phyloP scores from a whole-genome alignment of 2,797 vertebrate genomes.

The Chiroxiphia lanceolata region DNA sequence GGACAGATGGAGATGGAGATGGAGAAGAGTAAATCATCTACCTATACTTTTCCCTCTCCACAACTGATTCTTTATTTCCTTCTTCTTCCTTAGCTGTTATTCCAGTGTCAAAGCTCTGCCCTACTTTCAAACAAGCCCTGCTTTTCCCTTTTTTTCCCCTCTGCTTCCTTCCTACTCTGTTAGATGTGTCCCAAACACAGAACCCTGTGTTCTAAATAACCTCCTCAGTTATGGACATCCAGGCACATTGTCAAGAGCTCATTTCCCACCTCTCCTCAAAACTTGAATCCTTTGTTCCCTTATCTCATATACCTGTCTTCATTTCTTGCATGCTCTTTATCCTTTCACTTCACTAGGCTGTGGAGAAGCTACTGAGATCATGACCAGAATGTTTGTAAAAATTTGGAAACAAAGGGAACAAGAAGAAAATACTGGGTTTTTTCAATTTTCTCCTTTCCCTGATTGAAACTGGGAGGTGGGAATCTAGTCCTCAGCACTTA shows the following conservation, averaged over 20 bases:
- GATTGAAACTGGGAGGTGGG: background rate
- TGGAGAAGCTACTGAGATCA: background rate
- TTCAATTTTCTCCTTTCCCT: background rate
- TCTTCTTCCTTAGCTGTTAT: background rate
- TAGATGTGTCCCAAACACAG: background rate
- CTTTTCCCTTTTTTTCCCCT: background rate
- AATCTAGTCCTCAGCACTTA: background rate
- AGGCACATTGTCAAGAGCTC: background rate
- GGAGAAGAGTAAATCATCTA: background rate
- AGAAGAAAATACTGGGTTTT: background rate
- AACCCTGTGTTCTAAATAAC: background rate
- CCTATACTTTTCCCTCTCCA: background rate
- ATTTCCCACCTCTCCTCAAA: background rate
- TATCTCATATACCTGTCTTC: background rate
- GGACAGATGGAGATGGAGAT: background rate
- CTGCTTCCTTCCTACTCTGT: background rate
- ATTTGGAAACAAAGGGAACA: background rate
- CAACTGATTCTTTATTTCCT: background rate
- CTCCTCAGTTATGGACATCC: background rate
- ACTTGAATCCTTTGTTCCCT: background rate
- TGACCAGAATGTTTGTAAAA: background rate
- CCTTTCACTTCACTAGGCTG: background rate
- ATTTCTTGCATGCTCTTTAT: background rate
- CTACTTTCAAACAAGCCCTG: background rate
- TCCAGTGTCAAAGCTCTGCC: background rate